Percentiles rank a stretch among this genome's conserved stretches.
Evolutionary conservation across 2,888 invertebrate species (phyloP).

Genomic region (Phortica magna): DNA sequence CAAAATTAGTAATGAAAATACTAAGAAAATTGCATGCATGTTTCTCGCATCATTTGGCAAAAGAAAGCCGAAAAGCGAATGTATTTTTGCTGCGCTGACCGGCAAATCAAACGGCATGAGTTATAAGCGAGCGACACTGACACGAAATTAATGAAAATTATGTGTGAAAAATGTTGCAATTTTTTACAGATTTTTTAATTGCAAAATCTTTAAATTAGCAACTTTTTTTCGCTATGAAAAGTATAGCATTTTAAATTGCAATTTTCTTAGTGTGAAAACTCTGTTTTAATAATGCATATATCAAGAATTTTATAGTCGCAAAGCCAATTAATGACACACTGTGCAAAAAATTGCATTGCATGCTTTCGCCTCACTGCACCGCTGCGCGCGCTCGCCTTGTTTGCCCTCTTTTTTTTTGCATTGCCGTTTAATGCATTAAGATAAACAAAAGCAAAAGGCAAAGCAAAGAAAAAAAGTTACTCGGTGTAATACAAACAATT

Average conservation of each 20-base stretch:
- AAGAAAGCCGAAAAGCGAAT: background rate
- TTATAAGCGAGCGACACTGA: too few relatives aligned
- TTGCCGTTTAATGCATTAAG: background rate
- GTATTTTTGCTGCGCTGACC: background rate
- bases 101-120: too few relatives aligned
- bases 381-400: too few relatives aligned
- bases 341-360: constrained; percentile 26
- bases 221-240: too few relatives aligned
- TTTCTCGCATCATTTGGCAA: background rate
- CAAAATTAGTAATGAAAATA: background rate
- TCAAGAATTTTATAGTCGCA: background rate
- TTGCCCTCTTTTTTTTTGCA: background rate
- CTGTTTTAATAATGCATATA: background rate
- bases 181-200: background rate
- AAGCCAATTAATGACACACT: background rate
- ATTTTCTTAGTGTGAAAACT: background rate
- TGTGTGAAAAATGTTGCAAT: background rate
- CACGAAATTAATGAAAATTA: background rate
- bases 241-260: too few relatives aligned
- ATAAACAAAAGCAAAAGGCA: background rate
- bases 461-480: constrained; percentile 9
- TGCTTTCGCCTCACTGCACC: background rate
- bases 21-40: background rate
- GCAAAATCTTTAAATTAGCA: too few relatives aligned
- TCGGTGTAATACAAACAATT: background rate